Base-by-base conservation (phyloP, 2,888 invertebrate species). In the Drosophila greeni region DNA sequence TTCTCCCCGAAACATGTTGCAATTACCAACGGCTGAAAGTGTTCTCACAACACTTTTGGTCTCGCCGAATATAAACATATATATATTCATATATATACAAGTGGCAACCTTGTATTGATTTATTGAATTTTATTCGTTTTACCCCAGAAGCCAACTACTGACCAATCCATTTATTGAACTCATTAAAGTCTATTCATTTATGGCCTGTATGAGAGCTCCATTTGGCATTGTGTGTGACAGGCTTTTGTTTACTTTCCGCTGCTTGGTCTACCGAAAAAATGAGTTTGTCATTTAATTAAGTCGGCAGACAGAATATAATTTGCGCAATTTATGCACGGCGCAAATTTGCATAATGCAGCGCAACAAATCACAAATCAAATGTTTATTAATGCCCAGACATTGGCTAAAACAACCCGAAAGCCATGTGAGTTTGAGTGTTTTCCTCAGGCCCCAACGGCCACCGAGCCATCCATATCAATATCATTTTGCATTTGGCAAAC, bases 291-390 rank as follows among this genome's bases (percentile, higher is more conserved):
- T 82, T 73, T 74, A 78, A 78, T 78, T 82, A 76, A 68, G 75
- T 64, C 70, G 60, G 62, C 70, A 73, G 75, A 71, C 77, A 65
- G 80, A 49, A 69, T 52, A 76, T 80, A 76, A 82, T 74, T 76
- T 66, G 42, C 37, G 52, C 60, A 76, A 78, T 82, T 78, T 78
- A 82, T 78, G 77, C 66, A 61, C 66, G 47, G 66, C 61, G 71
- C 40, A 51, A 62, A 81, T 81, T 83, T 83, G 79, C 79, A 79
- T 79, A 79, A 79, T 79, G 67, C 76, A 81, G 51, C 57, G 64
- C 55, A 82, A 82, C 66, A 82, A 83, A 83, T 81, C 83, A 75
- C 68, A 73, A 70, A 58, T 65, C 73, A 82, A 81, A 78, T 78
- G 72, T 75, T 71, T 75, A 70, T 75, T 77, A 83, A 65, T 66